These are phyloP conservation scores for Pseudomyrmex pallidus DNA, from an alignment of 1,140 invertebrate genomes.

Conservation along the genomic window DNA sequence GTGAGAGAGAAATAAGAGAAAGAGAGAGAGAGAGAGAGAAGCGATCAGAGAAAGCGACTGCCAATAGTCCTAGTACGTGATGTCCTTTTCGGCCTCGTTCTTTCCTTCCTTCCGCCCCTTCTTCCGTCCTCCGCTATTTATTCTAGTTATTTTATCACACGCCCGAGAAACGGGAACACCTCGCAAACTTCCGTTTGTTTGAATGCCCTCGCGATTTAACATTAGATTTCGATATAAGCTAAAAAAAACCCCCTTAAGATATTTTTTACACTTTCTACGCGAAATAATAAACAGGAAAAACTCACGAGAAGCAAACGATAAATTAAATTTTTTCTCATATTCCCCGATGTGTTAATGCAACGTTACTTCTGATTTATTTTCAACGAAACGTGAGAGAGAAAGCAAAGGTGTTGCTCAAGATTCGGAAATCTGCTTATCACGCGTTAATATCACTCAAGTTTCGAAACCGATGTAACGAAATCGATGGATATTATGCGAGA, in stretches of 20 bases:
- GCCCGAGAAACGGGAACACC: slow-evolving; percentile 78
- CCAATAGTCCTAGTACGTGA: slow-evolving; percentile 79
- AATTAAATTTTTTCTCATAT: neutral
- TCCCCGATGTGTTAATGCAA: neutral
- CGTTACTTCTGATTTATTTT: slow-evolving; percentile 7
- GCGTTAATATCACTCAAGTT: slow-evolving; percentile 36
- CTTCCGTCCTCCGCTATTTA: slow-evolving; percentile 78
- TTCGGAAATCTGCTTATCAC: slow-evolving; percentile 37
- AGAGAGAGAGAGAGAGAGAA: slow-evolving; percentile 35
- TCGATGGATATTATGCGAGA: slow-evolving; percentile 51
- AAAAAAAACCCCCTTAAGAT: neutral
- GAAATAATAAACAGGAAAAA: neutral
- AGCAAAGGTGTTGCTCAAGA: slow-evolving; percentile 9
- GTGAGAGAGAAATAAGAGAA: neutral
- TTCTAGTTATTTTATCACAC: slow-evolving; percentile 84
- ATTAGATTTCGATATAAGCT: slow-evolving; percentile 19
- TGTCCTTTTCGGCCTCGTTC: slow-evolving; percentile 75
- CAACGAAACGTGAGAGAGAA: slow-evolving; percentile 24
- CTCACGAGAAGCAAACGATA: neutral
- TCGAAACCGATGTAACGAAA: slow-evolving; percentile 47
- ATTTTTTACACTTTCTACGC: neutral
- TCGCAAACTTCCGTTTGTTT: slow-evolving; percentile 79
- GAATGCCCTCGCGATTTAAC: neutral
- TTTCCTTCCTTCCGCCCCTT: slow-evolving; percentile 69
- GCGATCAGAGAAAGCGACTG: slow-evolving; percentile 70